These are phyloP conservation scores for Acronicta alni DNA, from an alignment of 2,888 invertebrate genomes.

Conservation along the genomic window DNA sequence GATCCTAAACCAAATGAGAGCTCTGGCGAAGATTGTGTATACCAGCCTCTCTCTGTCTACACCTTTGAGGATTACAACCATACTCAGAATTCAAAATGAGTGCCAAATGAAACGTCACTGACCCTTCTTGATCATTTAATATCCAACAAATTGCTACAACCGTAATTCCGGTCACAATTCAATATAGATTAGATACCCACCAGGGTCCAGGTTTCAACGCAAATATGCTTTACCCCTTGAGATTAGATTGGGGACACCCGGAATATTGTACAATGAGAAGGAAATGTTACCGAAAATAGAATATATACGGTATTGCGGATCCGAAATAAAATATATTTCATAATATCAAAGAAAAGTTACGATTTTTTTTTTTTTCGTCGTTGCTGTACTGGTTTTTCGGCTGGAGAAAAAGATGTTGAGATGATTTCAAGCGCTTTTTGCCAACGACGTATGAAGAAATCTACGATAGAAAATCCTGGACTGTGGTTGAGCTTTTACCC, in stretches of 20 bases:
- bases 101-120: background rate
- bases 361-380: no score
- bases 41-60: no score
- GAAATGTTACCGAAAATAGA: slow-evolving; percentile 3
- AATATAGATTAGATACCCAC: slow-evolving; percentile 33
- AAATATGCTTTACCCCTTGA: slow-evolving; percentile 42
- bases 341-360: slow-evolving; percentile 6
- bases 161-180: slow-evolving; percentile 35
- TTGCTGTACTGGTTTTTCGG: no score
- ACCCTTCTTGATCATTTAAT: slow-evolving; percentile 36
- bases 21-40: no score
- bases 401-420: no score
- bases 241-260: slow-evolving; percentile 31
- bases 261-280: slow-evolving; percentile 7
- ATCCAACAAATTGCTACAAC: slow-evolving; percentile 29
- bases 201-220: slow-evolving; percentile 16
- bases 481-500: no score
- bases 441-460: no score
- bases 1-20: no score
- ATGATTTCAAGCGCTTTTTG: no score
- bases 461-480: no score
- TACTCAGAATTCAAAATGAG: background rate
- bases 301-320: background rate
- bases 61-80: no score
- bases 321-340: background rate